These are phyloP conservation scores for Oikopleura albicans DNA, from an alignment of 23 tunicate genomes.

Conservation along the genomic window DNA sequence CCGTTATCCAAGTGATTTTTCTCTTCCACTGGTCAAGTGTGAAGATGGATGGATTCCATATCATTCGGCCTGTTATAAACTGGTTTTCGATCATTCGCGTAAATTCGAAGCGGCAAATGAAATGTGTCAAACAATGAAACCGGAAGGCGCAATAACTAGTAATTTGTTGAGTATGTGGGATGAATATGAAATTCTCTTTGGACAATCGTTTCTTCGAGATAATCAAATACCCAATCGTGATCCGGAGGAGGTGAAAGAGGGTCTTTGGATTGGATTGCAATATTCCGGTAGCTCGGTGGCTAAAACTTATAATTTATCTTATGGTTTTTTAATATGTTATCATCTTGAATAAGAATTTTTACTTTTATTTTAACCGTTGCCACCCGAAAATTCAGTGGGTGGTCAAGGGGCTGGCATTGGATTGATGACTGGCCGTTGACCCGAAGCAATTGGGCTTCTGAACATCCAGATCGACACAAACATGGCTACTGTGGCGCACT, in stretches of 20 bases:
- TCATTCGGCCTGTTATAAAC: background rate
- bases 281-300: too few species aligned
- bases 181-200: background rate
- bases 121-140: background rate
- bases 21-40: background rate
- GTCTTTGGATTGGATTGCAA: background rate
- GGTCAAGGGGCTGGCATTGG: background rate
- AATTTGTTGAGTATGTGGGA: constrained; percentile 1
- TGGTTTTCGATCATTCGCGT: background rate
- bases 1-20: background rate
- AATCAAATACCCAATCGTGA: background rate
- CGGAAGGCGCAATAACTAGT: background rate
- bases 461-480: too few species aligned
- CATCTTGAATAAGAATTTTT: too few species aligned
- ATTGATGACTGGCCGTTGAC: background rate
- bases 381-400: too few species aligned
- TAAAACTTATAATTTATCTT: too few species aligned
- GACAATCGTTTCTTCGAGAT: background rate
- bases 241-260: background rate
- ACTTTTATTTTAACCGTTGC: too few species aligned
- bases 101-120: background rate
- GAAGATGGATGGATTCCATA: background rate
- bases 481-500: too few species aligned
- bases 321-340: too few species aligned
- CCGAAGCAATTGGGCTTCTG: background rate